phyloP scores from a whole-genome alignment of 92 coral and sea anemone genomes.

The Bergia sp. region DNA sequence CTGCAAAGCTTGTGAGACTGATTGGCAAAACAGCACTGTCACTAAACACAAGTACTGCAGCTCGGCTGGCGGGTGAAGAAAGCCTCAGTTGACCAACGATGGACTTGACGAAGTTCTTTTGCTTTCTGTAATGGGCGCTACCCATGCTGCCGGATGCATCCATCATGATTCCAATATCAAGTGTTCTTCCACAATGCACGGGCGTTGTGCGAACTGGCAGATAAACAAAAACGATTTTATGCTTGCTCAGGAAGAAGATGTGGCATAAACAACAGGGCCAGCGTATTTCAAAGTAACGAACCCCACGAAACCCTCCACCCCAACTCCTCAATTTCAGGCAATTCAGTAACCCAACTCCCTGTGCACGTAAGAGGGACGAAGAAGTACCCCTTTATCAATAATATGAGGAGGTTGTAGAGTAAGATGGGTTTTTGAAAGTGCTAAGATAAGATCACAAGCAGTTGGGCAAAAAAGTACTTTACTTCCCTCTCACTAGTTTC shows the following conservation, averaged over 20 bases:
- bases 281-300: too few species aligned
- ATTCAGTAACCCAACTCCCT: too few species aligned
- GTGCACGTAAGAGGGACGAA: too few species aligned
- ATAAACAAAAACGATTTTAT: neutral
- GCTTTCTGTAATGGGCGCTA: constrained; percentile 65
- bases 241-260: neutral
- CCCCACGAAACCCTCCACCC: too few species aligned
- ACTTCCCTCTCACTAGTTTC: too few species aligned
- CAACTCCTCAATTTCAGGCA: too few species aligned
- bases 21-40: constrained; percentile 81
- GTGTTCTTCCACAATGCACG: constrained; percentile 67
- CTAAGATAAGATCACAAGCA: too few species aligned
- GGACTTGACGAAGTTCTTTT: constrained; percentile 82
- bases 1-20: constrained; percentile 66
- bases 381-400: too few species aligned
- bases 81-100: constrained; percentile 77
- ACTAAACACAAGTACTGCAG: constrained; percentile 89
- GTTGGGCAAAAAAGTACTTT: too few species aligned
- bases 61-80: constrained; percentile 85
- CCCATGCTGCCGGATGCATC: constrained; percentile 95
- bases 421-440: too few species aligned
- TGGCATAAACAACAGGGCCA: neutral
- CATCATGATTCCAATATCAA: constrained; percentile 87
- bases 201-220: constrained; percentile 62
- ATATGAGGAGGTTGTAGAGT: too few species aligned